Evolutionary conservation across 2,888 invertebrate genomes (phyloP), one percentile per base, ranked within the genome.

Genomic region (Drosophila austrosaltans): DNA sequence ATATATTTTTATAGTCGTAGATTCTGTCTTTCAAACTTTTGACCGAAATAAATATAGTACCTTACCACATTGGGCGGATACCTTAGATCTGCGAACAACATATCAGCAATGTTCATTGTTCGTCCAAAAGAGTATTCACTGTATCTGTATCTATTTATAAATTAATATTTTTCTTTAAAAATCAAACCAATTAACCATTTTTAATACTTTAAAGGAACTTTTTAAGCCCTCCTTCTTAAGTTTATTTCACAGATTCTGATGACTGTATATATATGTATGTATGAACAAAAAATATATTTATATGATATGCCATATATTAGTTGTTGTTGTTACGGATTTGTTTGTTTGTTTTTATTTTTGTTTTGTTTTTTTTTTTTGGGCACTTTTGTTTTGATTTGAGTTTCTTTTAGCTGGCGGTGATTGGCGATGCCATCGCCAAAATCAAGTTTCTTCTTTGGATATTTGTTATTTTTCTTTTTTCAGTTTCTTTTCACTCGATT

Each of bases 361-460:
- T 28, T 65, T 73, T 59, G 30, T 69, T 57, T 68, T 63, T 63
- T 70, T 53, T 69, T 40, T 54, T 44, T 58, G 56, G 56, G n/a
- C 36, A 57, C 36, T 63, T 74, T 59, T 67, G 53, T 64, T 68
- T 53, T 72, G 25, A 56, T 67, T 63, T 67, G 63, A 44, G 62
- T 60, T 72, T 75, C 54, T 69, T 16, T 16, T 69, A 8, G 56
- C 36, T 16, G 66, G 65, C 69, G 69, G 69, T 71, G 78, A 64
- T 78, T 69, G 75, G 63, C 44, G 69, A 66, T 63, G 67, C 48
- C 75, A 71, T 75, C 70, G 56, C 53, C 65, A 20, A 53, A 16
- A 61, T 36, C 61, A 30, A 28, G 56, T 57, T 36, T 48, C 48
- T 25, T 48, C 48, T 48, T 22, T 8, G 56, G 32, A 30, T 32